Conservation (phyloP, 2,113 vertebrate species). For the Phrynosoma platyrhinos region DNA sequence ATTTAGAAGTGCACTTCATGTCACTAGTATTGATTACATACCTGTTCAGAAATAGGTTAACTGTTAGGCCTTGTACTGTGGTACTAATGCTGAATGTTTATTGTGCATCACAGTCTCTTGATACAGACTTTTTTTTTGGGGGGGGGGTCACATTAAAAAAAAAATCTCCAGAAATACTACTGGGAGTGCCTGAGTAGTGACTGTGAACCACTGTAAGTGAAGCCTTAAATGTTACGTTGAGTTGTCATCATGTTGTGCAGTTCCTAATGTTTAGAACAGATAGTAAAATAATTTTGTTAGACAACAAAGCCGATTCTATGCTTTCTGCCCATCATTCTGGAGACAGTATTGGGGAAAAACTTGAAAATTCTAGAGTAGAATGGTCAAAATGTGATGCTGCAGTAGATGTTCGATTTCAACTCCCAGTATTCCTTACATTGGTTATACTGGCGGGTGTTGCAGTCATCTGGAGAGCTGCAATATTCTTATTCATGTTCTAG, state of each 20-base stretch:
- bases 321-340: neutral
- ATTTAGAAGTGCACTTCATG: neutral
- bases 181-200: too few species aligned
- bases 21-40: neutral
- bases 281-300: neutral
- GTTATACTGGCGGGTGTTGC: too few species aligned
- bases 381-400: too few species aligned
- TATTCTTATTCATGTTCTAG: neutral
- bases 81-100: too few species aligned
- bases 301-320: neutral
- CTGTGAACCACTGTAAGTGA: too few species aligned
- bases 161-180: too few species aligned
- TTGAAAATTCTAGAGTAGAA: neutral
- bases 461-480: too few species aligned
- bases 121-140: too few species aligned
- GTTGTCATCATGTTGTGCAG: neutral
- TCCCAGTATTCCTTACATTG: too few species aligned
- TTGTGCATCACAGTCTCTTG: neutral
- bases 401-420: too few species aligned
- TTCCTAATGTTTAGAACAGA: neutral
- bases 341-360: neutral
- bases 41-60: neutral
- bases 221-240: neutral
- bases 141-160: too few species aligned
- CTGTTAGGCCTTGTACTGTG: neutral